Percentiles rank a stretch among this genome's conserved stretches.
Evolutionary conservation across 1,140 invertebrate genomes (phyloP).

Genomic region (Globodera ellingtonae): DNA sequence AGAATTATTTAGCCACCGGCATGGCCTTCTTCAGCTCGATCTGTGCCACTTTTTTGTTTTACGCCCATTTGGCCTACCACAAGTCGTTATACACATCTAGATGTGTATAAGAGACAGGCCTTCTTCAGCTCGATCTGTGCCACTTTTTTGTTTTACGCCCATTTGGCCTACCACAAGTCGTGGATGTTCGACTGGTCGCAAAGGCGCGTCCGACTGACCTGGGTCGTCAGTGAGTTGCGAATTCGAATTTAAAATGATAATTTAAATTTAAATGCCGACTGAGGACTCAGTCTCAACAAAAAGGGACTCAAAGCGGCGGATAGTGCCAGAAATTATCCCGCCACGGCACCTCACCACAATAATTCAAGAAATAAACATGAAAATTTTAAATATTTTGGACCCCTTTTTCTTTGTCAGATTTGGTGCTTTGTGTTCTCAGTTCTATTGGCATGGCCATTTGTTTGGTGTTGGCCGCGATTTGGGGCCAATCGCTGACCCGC

Average conservation of each 20-base stretch:
- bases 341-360: too few relatives aligned
- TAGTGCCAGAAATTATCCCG: too few relatives aligned
- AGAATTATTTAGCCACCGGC: slow-evolving; percentile 51
- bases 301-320: too few relatives aligned
- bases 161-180: slow-evolving; percentile 49
- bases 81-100: too few relatives aligned
- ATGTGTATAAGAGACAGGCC: too few relatives aligned
- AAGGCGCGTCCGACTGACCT: slow-evolving; percentile 24
- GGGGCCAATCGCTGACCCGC: slow-evolving; percentile 33
- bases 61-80: slow-evolving; percentile 51
- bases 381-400: not conserved
- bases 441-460: slow-evolving; percentile 49
- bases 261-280: too few relatives aligned
- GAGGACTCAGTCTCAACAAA: too few relatives aligned
- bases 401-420: slow-evolving; percentile 26
- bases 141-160: slow-evolving; percentile 48
- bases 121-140: slow-evolving; percentile 54
- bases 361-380: not conserved
- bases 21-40: slow-evolving; percentile 52
- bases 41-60: slow-evolving; percentile 50
- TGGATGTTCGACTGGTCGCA: slow-evolving; percentile 52
- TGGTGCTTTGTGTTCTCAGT: slow-evolving; percentile 47
- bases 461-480: slow-evolving; percentile 44
- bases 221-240: slow-evolving; percentile 47
- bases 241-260: not conserved